Conservation (phyloP, 1,140 invertebrate genomes). For the Drosophila mauritiana region DNA sequence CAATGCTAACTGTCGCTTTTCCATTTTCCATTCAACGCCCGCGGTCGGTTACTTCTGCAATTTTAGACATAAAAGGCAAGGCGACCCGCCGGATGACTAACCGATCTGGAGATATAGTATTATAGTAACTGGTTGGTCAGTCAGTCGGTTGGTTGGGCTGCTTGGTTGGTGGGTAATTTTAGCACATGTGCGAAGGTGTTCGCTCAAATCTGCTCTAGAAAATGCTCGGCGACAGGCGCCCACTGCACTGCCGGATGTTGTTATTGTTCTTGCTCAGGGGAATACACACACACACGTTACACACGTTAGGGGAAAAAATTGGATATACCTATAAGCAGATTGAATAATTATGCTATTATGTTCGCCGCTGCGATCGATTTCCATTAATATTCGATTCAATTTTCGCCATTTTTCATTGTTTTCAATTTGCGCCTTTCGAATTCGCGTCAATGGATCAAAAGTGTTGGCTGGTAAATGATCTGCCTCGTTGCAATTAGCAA, state of each 20-base stretch:
- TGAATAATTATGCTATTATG: slow-evolving; percentile 70
- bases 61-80: slow-evolving; percentile 83
- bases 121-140: slow-evolving; percentile 37
- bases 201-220: slow-evolving; percentile 81
- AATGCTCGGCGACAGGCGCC: slow-evolving; percentile 72
- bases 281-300: no score
- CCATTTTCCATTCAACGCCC: slow-evolving; percentile 68
- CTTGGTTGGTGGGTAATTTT: slow-evolving; percentile 52
- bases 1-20: slow-evolving; percentile 75
- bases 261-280: slow-evolving; percentile 44
- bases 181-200: slow-evolving; percentile 83
- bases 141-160: slow-evolving; percentile 33
- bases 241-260: slow-evolving; percentile 78
- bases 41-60: slow-evolving; percentile 79
- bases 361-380: slow-evolving; percentile 8
- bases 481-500: slow-evolving; percentile 65
- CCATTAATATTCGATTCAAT: slow-evolving; percentile 35
- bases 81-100: slow-evolving; percentile 49
- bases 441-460: slow-evolving; percentile 47
- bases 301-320: slow-evolving; percentile 7
- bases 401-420: slow-evolving; percentile 50
- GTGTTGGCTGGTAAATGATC: slow-evolving; percentile 61
- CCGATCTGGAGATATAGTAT: slow-evolving; percentile 24
- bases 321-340: slow-evolving; percentile 15
- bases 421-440: slow-evolving; percentile 71